Evolutionary conservation across 2,797 vertebrate genomes (phyloP).

Genomic region (Danio jaintianensis): DNA sequence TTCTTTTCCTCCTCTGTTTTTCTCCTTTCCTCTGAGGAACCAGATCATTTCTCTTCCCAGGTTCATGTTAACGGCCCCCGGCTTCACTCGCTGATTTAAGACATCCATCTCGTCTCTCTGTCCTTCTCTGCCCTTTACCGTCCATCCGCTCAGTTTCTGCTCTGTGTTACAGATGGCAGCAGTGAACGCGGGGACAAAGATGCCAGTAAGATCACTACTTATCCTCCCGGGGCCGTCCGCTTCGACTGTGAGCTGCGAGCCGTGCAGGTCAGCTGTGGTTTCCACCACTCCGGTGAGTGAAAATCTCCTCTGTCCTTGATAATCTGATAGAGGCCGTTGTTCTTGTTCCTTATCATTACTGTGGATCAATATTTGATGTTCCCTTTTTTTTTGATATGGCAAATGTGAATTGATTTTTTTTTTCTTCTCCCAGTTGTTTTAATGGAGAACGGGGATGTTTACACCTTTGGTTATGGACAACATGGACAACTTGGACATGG

Average conservation of each 20-base stretch:
- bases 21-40: conserved; percentile 26
- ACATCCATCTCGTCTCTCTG: conserved; percentile 20
- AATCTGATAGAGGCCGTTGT: background rate
- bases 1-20: conserved; percentile 18
- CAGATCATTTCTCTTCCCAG: conserved; percentile 45
- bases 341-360: background rate
- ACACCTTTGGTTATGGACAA: conserved; percentile 97
- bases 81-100: conserved; percentile 49
- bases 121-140: conserved; percentile 46
- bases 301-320: background rate
- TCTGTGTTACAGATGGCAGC: conserved; percentile 86
- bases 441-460: conserved; percentile 99
- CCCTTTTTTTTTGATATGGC: background rate
- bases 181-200: conserved; percentile 98
- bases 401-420: background rate
- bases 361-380: background rate
- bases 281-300: conserved; percentile 95
- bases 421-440: conserved; percentile 85
- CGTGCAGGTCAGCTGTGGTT: conserved; percentile 97
- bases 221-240: conserved; percentile 93
- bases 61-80: conserved; percentile 18
- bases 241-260: conserved; percentile 96
- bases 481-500: conserved; percentile 97
- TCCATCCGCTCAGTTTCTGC: conserved; percentile 57
- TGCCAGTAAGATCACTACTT: conserved; percentile 98